Evolutionary conservation across 2,888 invertebrate species (phyloP).

Genomic region (Mesopsocus fuscifrons): DNA sequence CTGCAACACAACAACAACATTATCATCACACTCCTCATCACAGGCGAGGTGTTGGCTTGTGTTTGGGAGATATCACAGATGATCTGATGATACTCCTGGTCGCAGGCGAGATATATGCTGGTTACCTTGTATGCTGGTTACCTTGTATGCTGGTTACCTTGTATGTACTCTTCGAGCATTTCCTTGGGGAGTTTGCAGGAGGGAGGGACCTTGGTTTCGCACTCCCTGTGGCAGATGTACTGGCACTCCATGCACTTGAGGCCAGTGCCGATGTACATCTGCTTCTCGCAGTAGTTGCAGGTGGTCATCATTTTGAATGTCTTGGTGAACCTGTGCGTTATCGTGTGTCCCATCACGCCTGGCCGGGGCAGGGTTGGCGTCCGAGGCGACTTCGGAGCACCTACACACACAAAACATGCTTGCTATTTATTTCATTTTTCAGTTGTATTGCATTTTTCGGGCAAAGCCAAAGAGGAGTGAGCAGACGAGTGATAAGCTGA

Average conservation of each 20-base stretch:
- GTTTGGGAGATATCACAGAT: no score
- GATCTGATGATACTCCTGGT: no score
- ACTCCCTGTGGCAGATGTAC: conserved; percentile 75
- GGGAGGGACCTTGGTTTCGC: conserved; percentile 78
- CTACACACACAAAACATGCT: no score
- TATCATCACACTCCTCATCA: no score
- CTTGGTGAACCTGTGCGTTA: conserved; percentile 77
- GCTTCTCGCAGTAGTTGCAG: conserved; percentile 78
- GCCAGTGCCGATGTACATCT: conserved; percentile 64
- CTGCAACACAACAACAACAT: no score
- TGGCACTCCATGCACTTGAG: conserved; percentile 91
- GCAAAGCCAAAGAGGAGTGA: no score
- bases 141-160: conserved; percentile 1
- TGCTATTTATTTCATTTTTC: no score
- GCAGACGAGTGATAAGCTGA: no score
- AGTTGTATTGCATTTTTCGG: no score
- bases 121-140: not conserved
- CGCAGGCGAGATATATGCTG: no score
- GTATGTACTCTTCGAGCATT: conserved; percentile 56
- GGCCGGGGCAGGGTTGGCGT: conserved; percentile 54
- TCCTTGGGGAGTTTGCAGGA: conserved; percentile 82
- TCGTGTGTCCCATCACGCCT: conserved; percentile 64
- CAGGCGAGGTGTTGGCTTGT: no score
- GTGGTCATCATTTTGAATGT: conserved; percentile 74
- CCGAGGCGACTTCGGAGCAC: conserved; percentile 40